Conservation (phyloP, 2,797 vertebrate genomes). For the Chromis chromis region DNA sequence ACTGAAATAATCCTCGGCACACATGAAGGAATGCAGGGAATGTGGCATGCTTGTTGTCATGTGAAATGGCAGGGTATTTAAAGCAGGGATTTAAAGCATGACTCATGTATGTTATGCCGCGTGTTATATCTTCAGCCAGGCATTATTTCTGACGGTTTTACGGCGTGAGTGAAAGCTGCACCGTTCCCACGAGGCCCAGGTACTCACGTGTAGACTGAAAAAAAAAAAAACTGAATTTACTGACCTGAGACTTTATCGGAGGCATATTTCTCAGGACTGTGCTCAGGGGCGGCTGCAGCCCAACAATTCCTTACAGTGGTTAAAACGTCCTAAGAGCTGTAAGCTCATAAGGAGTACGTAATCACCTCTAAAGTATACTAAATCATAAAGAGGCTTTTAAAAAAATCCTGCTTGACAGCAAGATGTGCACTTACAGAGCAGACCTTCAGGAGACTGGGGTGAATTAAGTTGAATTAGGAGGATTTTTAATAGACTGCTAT, state of each 20-base stretch:
- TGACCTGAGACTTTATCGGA: conserved; percentile 56
- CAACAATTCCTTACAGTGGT: conserved; percentile 40
- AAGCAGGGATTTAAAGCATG: conserved; percentile 73
- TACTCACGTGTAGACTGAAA: conserved; percentile 42
- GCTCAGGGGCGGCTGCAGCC: conserved; percentile 1
- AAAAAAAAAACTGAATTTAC: conserved; percentile 30
- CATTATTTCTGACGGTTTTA: conserved; percentile 69
- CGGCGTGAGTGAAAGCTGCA: conserved; percentile 60
- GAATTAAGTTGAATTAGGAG: not conserved
- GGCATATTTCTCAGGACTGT: conserved; percentile 55
- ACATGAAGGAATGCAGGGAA: conserved; percentile 74
- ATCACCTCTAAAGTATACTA: conserved; percentile 36
- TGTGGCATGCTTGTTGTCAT: conserved; percentile 69
- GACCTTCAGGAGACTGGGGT: conserved; percentile 2
- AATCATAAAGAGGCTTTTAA: conserved; percentile 41
- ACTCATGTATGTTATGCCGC: conserved; percentile 58
- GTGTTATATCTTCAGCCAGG: conserved; percentile 57
- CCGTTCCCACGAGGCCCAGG: conserved; percentile 59
- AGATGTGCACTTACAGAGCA: conserved; percentile 3
- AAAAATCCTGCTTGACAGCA: conserved; percentile 7
- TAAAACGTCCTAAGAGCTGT: conserved; percentile 46
- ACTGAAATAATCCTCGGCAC: conserved; percentile 66
- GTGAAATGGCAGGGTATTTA: conserved; percentile 72
- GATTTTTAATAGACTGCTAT: too few species aligned
- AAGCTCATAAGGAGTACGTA: conserved; percentile 48